phyloP scores from a whole-genome alignment of 2,888 invertebrate species.

The Xanthorhoe designata region DNA sequence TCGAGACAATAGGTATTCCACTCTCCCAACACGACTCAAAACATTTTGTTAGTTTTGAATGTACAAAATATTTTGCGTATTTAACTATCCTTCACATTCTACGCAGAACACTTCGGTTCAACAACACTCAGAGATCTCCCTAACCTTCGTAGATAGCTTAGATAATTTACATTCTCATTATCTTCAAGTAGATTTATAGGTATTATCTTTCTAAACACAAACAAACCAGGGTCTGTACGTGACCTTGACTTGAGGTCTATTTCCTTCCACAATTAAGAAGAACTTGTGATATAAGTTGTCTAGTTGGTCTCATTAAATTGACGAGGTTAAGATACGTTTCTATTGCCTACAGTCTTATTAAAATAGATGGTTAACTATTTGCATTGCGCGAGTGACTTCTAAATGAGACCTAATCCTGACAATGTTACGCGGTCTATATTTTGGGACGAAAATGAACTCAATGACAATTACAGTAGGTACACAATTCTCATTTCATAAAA shows the following conservation, averaged over 20 bases:
- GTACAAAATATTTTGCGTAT: not conserved
- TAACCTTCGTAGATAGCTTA: slow-evolving; percentile 1
- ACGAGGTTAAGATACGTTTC: no score
- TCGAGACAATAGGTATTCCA: no score
- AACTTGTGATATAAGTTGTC: no score
- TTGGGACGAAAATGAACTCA: no score
- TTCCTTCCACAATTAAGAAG: not conserved
- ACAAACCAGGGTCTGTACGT: slow-evolving; percentile 9
- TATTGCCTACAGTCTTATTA: no score
- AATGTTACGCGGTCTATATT: no score
- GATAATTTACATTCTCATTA: slow-evolving; percentile 3
- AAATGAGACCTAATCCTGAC: no score
- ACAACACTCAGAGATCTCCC: not conserved
- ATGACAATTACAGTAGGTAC: no score
- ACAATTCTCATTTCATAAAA: no score
- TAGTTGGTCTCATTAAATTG: no score
- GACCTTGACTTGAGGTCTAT: slow-evolving; percentile 9
- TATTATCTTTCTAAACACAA: slow-evolving; percentile 17
- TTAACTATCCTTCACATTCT: not conserved
- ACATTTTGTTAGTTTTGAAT: not conserved
- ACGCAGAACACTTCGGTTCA: slow-evolving; percentile 4
- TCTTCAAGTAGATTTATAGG: slow-evolving; percentile 8
- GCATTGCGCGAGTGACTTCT: no score
- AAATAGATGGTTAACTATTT: no score
- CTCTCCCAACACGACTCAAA: not conserved